phyloP scores from a whole-genome alignment of 2,888 invertebrate genomes.

The Meteorus cinctellus region DNA sequence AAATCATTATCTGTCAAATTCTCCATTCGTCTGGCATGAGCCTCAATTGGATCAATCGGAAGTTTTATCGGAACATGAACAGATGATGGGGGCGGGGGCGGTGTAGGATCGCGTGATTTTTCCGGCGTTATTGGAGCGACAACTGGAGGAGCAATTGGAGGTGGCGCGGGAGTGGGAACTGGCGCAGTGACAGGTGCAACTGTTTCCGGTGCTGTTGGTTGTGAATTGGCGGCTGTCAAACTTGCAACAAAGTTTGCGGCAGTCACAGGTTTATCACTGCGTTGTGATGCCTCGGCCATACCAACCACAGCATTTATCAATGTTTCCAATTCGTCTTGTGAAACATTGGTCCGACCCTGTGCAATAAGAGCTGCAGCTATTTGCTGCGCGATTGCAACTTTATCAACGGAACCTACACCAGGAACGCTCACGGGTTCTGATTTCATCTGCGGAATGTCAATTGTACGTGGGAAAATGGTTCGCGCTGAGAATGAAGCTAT shows the following conservation, averaged over 20 bases:
- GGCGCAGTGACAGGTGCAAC: slow-evolving; percentile 41
- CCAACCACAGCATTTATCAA: slow-evolving; percentile 86
- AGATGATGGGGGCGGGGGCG: slow-evolving; percentile 26
- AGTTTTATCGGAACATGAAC: slow-evolving; percentile 30
- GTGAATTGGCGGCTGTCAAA: slow-evolving; percentile 54
- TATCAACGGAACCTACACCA: slow-evolving; percentile 84
- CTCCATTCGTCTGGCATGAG: slow-evolving; percentile 78
- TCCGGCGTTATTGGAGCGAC: slow-evolving; percentile 4
- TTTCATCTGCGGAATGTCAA: slow-evolving; percentile 60
- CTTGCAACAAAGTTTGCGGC: slow-evolving; percentile 75
- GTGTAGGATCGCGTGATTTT: not conserved
- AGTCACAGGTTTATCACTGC: slow-evolving; percentile 74
- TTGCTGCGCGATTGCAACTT: slow-evolving; percentile 86
- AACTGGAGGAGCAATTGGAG: not conserved
- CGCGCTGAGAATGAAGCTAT: slow-evolving; percentile 52
- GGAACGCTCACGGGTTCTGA: slow-evolving; percentile 78
- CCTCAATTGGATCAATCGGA: slow-evolving; percentile 68
- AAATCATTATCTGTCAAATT: slow-evolving; percentile 86
- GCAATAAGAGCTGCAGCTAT: slow-evolving; percentile 86
- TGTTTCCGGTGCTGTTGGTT: slow-evolving; percentile 49
- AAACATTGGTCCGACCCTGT: slow-evolving; percentile 87
- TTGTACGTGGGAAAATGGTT: slow-evolving; percentile 57
- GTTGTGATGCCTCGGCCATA: slow-evolving; percentile 79
- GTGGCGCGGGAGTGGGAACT: slow-evolving; percentile 29
- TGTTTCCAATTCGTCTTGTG: slow-evolving; percentile 85